Evolutionary conservation across 2,113 vertebrate genomes (phyloP).

Genomic region (Amblyopsis rosae): DNA sequence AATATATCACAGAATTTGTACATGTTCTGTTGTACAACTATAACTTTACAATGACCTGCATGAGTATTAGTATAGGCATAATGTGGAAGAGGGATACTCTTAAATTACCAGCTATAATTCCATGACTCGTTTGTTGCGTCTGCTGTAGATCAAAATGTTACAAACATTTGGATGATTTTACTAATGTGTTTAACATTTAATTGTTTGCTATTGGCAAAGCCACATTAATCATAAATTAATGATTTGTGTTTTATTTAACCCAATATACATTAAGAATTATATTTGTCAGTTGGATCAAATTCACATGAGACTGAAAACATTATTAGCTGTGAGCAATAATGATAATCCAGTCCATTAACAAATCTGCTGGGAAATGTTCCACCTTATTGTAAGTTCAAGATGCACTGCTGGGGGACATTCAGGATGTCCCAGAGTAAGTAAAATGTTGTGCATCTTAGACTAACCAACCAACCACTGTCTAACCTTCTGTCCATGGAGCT

Average conservation of each 20-base stretch:
- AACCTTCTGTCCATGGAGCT: constrained; percentile 21
- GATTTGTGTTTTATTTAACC: not conserved
- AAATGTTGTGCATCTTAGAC: constrained; percentile 13
- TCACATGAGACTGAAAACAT: constrained; percentile 17
- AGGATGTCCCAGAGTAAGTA: constrained; percentile 28
- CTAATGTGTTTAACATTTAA: constrained; percentile 50
- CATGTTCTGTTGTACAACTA: too few relatives aligned
- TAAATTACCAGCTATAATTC: constrained; percentile 42
- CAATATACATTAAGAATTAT: constrained; percentile 7
- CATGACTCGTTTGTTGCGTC: constrained; percentile 36
- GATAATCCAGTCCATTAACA: not conserved
- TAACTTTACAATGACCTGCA: too few relatives aligned
- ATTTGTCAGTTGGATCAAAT: constrained; percentile 17
- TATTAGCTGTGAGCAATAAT: constrained; percentile 5
- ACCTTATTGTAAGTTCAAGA: not conserved
- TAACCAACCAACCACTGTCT: constrained; percentile 19
- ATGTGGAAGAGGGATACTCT: constrained; percentile 36
- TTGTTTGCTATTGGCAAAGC: constrained; percentile 37
- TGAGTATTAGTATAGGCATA: not conserved
- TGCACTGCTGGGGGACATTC: constrained; percentile 27
- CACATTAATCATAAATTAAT: constrained; percentile 22
- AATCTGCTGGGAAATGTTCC: not conserved
- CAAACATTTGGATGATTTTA: constrained; percentile 47
- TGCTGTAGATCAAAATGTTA: constrained; percentile 50
- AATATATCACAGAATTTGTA: too few relatives aligned